Conservation (phyloP, 1,140 invertebrate species). For the Rhyzopertha dominica region DNA sequence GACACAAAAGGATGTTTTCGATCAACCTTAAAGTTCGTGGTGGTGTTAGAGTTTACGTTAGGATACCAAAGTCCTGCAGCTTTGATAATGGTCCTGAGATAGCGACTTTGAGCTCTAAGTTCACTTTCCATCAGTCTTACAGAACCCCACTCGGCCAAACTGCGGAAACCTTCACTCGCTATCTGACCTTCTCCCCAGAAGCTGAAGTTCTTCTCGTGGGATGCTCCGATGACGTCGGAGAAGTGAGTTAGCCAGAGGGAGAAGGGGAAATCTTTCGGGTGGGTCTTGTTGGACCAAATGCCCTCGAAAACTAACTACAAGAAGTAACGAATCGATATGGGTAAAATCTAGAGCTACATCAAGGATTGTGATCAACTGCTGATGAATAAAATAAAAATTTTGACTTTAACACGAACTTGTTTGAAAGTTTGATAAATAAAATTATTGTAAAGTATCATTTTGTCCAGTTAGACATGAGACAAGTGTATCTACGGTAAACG, state of each 20-base stretch:
- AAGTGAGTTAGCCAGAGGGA: slow-evolving; percentile 91
- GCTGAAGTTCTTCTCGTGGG: slow-evolving; percentile 83
- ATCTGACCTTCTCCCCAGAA: slow-evolving; percentile 92
- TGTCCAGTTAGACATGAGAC: too few relatives aligned
- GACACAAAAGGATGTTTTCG: slow-evolving; percentile 85
- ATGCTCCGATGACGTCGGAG: slow-evolving; percentile 95
- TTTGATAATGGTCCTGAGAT: slow-evolving; percentile 90
- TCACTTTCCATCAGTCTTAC: slow-evolving; percentile 87
- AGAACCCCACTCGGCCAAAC: slow-evolving; percentile 89
- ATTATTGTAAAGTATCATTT: too few relatives aligned
- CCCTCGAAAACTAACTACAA: slow-evolving; percentile 86
- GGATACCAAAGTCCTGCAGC: slow-evolving; percentile 92
- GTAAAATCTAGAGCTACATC: too few relatives aligned
- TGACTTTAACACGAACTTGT: too few relatives aligned
- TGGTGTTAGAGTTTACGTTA: slow-evolving; percentile 82
- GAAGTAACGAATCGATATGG: too few relatives aligned
- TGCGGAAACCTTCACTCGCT: slow-evolving; percentile 86
- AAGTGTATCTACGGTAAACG: too few relatives aligned
- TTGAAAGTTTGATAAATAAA: too few relatives aligned
- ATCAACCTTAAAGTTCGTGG: slow-evolving; percentile 82
- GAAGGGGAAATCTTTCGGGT: slow-evolving; percentile 95
- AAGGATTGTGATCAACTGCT: too few relatives aligned
- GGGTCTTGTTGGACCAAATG: slow-evolving; percentile 91
- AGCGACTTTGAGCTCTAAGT: slow-evolving; percentile 71
- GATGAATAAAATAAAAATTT: too few relatives aligned